Conservation (phyloP, 2,113 vertebrate species). For the Prinia subflava region DNA sequence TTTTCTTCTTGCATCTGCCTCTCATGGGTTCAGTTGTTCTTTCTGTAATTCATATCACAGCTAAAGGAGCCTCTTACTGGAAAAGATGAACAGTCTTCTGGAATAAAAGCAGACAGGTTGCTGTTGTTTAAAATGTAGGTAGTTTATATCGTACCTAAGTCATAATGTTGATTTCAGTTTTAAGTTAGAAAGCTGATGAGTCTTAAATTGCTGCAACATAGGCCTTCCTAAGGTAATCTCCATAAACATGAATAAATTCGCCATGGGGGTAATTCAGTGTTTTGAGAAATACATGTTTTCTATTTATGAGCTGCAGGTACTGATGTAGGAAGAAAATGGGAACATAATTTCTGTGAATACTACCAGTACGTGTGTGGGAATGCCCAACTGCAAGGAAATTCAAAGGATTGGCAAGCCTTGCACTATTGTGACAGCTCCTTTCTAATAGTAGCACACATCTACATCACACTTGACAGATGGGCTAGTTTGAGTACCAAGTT, state of each 20-base stretch:
- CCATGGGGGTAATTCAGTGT: background rate
- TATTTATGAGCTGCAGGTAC: background rate
- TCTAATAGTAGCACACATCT: background rate
- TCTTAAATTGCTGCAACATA: background rate
- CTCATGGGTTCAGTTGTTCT: background rate
- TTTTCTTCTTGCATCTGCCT: background rate
- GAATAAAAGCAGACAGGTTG: background rate
- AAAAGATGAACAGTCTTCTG: background rate
- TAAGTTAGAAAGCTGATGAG: background rate
- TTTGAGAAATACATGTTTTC: background rate
- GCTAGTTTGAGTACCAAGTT: background rate
- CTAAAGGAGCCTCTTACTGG: background rate
- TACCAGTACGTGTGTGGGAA: background rate
- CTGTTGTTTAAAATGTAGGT: background rate
- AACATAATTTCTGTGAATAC: background rate
- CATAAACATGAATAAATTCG: background rate
- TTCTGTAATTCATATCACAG: background rate
- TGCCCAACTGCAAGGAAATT: background rate
- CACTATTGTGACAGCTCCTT: background rate
- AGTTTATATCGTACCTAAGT: background rate
- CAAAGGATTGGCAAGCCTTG: background rate
- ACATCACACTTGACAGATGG: background rate
- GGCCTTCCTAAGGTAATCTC: background rate
- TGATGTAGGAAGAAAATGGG: background rate
- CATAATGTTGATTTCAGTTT: background rate